These are phyloP conservation scores for Arctopsyche grandis DNA, from an alignment of 1,140 invertebrate species.

Conservation along the genomic window DNA sequence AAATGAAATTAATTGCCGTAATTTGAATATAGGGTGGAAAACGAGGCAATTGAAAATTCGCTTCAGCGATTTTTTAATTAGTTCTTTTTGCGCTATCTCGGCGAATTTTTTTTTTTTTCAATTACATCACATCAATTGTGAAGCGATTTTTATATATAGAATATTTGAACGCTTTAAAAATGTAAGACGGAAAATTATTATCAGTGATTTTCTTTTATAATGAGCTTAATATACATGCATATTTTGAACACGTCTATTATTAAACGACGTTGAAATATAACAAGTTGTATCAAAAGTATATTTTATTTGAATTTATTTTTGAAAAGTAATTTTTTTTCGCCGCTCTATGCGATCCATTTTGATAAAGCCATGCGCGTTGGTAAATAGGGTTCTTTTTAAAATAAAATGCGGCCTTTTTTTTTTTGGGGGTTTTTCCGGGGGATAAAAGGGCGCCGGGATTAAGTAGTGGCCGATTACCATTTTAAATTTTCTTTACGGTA, in stretches of 20 bases:
- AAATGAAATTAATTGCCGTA: conserved; percentile 1
- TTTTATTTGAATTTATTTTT: neutral
- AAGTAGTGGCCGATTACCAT: conserved; percentile 5
- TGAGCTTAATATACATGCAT: too few species aligned
- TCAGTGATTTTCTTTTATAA: neutral
- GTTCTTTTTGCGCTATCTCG: neutral
- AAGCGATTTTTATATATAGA: neutral
- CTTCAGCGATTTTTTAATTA: conserved; percentile 13
- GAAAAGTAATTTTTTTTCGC: neutral
- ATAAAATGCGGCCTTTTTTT: neutral
- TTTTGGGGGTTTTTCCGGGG: neutral
- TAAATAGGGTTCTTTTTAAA: neutral
- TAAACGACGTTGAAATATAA: neutral
- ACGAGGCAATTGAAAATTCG: conserved; percentile 5
- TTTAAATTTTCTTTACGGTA: neutral
- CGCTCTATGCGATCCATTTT: neutral
- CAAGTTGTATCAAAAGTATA: neutral
- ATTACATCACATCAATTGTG: neutral
- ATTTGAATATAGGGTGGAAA: neutral
- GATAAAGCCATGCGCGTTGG: neutral
- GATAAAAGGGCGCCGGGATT: conserved; percentile 6
- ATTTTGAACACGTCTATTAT: too few species aligned
- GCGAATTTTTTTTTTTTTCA: neutral
- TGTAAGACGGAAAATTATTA: neutral
- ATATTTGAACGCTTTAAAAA: neutral